phyloP scores from a whole-genome alignment of 2,888 invertebrate species.

The Geophilus truncorum region DNA sequence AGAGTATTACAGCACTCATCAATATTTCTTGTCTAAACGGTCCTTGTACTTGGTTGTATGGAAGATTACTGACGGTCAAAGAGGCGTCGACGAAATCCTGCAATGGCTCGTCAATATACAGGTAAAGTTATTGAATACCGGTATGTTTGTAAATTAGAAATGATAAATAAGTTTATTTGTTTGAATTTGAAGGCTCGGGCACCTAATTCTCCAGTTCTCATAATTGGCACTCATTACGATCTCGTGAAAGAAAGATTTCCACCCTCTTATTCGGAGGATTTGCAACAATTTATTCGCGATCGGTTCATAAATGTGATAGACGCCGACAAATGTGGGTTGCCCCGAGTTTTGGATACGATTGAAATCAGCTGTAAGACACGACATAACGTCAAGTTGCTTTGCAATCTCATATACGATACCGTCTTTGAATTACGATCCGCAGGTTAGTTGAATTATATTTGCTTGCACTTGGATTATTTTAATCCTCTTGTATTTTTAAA shows the following conservation, averaged over 20 bases:
- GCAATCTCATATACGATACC: constrained; percentile 87
- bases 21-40: constrained; percentile 92
- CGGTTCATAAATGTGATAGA: constrained; percentile 87
- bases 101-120: constrained; percentile 96
- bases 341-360: constrained; percentile 84
- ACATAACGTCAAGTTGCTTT: constrained; percentile 81
- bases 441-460: constrained; percentile 57
- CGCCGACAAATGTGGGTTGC: constrained; percentile 91
- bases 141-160: too few species aligned
- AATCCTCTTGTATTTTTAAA: not conserved
- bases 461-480: not conserved
- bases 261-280: constrained; percentile 61
- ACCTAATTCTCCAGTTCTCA: constrained; percentile 91
- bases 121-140: too few species aligned
- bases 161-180: too few species aligned
- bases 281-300: constrained; percentile 82
- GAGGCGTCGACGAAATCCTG: constrained; percentile 81
- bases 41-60: constrained; percentile 93
- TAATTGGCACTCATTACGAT: constrained; percentile 95
- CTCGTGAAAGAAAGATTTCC: constrained; percentile 63
- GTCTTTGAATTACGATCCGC: constrained; percentile 86
- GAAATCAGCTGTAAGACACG: constrained; percentile 85
- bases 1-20: constrained; percentile 97
- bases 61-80: constrained; percentile 86
- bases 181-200: constrained; percentile 90